Evolutionary conservation across 1,140 invertebrate genomes (phyloP).

Genomic region (Nomia melanderi): DNA sequence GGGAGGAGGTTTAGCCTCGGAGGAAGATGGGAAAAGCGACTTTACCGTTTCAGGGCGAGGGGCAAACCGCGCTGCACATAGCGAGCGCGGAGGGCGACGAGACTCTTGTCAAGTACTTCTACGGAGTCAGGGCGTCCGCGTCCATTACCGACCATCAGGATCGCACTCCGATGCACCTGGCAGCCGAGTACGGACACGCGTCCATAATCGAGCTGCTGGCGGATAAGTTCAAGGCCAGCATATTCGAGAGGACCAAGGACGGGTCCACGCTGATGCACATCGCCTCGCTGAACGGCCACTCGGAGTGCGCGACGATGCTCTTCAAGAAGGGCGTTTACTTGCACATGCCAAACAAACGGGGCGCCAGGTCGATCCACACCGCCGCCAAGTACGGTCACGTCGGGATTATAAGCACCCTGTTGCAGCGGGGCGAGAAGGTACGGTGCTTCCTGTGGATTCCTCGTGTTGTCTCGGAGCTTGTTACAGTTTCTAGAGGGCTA

Average conservation of each 20-base stretch:
- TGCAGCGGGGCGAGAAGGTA: conserved; percentile 97
- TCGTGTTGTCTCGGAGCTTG: too few species aligned
- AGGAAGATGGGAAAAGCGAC: too few species aligned
- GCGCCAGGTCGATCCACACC: conserved; percentile 95
- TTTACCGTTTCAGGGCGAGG: conserved; percentile 86
- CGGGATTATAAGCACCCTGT: conserved; percentile 96
- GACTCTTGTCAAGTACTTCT: conserved; percentile 95
- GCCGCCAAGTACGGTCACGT: conserved; percentile 96
- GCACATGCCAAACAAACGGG: conserved; percentile 99
- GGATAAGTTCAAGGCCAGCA: conserved; percentile 98
- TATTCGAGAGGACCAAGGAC: conserved; percentile 96
- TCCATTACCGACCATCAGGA: conserved; percentile 97
- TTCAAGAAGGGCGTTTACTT: conserved; percentile 99
- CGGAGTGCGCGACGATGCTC: conserved; percentile 98
- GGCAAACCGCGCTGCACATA: conserved; percentile 96
- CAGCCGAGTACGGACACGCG: conserved; percentile 98
- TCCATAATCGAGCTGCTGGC: conserved; percentile 96
- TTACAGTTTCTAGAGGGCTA: too few species aligned
- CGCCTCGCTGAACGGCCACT: conserved; percentile 96
- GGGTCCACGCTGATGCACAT: conserved; percentile 99
- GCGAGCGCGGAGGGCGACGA: conserved; percentile 98
- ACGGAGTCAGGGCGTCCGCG: conserved; percentile 95
- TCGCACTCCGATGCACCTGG: conserved; percentile 97
- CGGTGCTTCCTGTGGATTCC: too few species aligned
- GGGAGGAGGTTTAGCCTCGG: neutral